Evolutionary conservation across 1,140 invertebrate genomes (phyloP), one percentile per base, ranked within the genome.

Genomic region (Cylas formicarius): DNA sequence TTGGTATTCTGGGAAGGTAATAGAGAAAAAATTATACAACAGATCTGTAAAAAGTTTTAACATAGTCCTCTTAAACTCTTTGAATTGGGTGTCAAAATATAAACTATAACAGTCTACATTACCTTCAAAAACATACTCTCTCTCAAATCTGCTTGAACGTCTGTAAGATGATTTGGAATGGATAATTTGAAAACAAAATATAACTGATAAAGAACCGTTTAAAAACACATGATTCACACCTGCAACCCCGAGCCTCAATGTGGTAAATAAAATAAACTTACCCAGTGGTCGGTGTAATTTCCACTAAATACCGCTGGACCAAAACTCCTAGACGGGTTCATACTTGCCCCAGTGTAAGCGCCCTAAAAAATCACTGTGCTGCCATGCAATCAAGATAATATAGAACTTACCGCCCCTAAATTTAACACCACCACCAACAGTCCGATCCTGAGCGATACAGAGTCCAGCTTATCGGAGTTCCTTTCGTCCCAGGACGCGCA

Each of bases 311-410:
- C 49, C 0, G 83, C 84, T 0, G 86, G 85, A 2, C 73, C 85
- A 27, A 90, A 74, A 21, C 78, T 78, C 52, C 85, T 73, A 0
- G 83, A 84, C 0, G 86, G 85, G 55, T 90, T 90, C 79, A 90
- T 78, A 52, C 82, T 82, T 34, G 79, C 80, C 0, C 84, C 83
- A 1, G 84, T 86, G 51, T 75, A 79, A 10, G 76, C 75, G 10
- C 72, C 74, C 79, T 81, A 43, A 48, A 61, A 55, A 45, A 14
- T 21, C 8, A 18, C 20, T 18, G 16, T 33, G 18, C 20, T 4
- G 7, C 5, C 5, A 31, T 13, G 17, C 6, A 31, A 31, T 31
- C 6, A 31, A 31, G 11, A 31, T 11, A 4, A 18, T 13, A 20
- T 14, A 22, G 4, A 23, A 51, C 57, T 57, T 39, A 71, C 69